Conservation (phyloP, 2,797 vertebrate species). For the Poecilia picta region DNA sequence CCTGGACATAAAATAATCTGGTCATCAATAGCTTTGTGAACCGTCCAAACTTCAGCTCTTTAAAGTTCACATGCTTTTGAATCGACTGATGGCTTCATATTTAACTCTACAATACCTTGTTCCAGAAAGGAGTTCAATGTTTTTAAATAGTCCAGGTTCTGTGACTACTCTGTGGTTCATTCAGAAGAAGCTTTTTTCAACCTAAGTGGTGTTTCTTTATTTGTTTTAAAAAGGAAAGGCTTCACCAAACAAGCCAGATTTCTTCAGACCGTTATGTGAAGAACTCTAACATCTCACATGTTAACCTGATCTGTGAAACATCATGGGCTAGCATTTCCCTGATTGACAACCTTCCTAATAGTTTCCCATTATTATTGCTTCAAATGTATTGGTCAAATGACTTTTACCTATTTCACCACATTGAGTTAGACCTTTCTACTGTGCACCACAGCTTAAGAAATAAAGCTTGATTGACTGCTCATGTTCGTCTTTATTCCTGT, state of each 20-base stretch:
- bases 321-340: neutral
- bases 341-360: neutral
- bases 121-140: neutral
- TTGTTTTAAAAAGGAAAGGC: neutral
- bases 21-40: neutral
- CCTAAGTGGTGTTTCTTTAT: neutral
- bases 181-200: neutral
- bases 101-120: neutral
- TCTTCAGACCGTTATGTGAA: neutral
- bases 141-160: neutral
- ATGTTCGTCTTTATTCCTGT: neutral
- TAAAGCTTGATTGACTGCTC: neutral
- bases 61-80: neutral
- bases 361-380: neutral
- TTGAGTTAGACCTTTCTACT: neutral
- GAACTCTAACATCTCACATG: neutral
- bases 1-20: neutral
- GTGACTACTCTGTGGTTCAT: neutral
- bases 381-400: neutral
- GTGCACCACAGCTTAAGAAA: neutral
- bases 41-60: neutral
- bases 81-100: neutral
- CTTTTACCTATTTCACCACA: neutral
- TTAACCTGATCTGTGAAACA: neutral
- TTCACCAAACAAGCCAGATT: neutral